Evolutionary conservation across 2,888 invertebrate genomes (phyloP).

Genomic region (Loripinus fragilis): DNA sequence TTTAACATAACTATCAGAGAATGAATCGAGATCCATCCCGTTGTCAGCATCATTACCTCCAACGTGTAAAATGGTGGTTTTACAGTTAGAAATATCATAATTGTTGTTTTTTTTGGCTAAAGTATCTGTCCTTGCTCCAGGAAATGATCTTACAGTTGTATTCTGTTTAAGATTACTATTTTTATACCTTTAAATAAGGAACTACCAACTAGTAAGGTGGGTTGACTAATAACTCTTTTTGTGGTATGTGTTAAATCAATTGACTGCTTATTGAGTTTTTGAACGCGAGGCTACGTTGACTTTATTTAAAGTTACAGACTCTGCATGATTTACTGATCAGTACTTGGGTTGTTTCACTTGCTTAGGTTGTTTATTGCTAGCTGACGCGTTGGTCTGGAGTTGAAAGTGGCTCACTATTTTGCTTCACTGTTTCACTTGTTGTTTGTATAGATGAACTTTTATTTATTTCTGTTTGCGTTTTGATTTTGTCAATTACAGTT

Average conservation of each 20-base stretch:
- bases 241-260: background rate
- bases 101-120: background rate
- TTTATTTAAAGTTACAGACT: too few species aligned
- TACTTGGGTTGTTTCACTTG: background rate
- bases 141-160: background rate
- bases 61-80: background rate
- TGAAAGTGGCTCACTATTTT: background rate
- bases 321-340: too few species aligned
- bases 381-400: background rate
- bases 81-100: background rate
- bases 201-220: background rate
- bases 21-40: background rate
- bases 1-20: background rate
- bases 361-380: background rate
- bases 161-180: background rate
- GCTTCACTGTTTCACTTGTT: background rate
- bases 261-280: background rate
- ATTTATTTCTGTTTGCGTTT: background rate
- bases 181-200: background rate
- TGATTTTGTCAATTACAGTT: background rate
- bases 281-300: too few species aligned
- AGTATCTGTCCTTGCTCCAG: slow-evolving; percentile 1
- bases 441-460: background rate
- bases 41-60: slow-evolving; percentile 4
- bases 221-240: background rate